These are phyloP conservation scores for Asbolus verrucosus DNA, from an alignment of 1,140 invertebrate genomes.

Conservation along the genomic window DNA sequence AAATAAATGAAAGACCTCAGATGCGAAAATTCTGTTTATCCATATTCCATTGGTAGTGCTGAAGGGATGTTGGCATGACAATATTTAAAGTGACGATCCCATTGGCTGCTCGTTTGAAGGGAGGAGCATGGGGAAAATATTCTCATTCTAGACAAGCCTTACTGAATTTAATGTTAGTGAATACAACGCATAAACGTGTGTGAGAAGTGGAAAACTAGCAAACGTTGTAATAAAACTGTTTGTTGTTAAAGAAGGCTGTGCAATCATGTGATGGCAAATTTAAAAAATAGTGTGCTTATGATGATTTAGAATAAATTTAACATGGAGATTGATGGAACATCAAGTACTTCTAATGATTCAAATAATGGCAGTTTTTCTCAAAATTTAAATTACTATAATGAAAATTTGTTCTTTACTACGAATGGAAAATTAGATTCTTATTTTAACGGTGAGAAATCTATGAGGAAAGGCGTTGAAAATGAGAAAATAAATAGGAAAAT, in stretches of 20 bases:
- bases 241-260: not conserved
- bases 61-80: constrained; percentile 41
- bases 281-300: constrained; percentile 5
- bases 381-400: constrained; percentile 59
- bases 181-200: constrained; percentile 17
- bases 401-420: constrained; percentile 58
- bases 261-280: not conserved
- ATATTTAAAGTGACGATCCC: constrained; percentile 2
- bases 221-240: too few relatives aligned
- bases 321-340: constrained; percentile 61
- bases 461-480: constrained; percentile 48
- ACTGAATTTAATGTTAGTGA: constrained; percentile 26
- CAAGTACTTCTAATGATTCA: constrained; percentile 62
- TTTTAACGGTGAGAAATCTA: constrained; percentile 54
- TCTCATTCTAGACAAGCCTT: constrained; percentile 32
- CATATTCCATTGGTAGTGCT: constrained; percentile 9
- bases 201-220: constrained; percentile 15
- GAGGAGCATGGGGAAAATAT: constrained; percentile 39
- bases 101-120: constrained; percentile 21
- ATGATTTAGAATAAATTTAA: constrained; percentile 16
- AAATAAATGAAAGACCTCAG: not conserved
- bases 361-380: constrained; percentile 54
- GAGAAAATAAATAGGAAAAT: constrained; percentile 44
- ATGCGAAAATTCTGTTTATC: constrained; percentile 5
- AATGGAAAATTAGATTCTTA: constrained; percentile 58